Base-by-base conservation (phyloP, 1,140 invertebrate genomes). In the Sitobion miscanthi region DNA sequence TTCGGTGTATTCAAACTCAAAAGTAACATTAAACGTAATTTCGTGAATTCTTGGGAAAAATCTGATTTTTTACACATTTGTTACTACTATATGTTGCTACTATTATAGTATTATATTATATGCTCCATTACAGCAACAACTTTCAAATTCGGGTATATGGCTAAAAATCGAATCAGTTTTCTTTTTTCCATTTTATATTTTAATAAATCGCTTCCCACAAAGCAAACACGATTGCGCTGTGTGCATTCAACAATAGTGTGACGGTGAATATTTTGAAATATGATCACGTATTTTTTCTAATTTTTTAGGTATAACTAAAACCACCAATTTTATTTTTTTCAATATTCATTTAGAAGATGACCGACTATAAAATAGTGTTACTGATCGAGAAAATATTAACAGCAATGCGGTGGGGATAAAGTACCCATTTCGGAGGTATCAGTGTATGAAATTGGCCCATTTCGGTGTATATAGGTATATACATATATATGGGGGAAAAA, bases 321-420 rank as follows among this genome's bases (percentile, higher is more conserved):
- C 25, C 4, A 62, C 30, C 62, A 69, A 35, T 77, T 77, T 69
- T 52, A 0, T n/a, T 69, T 77, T 54, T 77, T 77, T 77, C n/a
- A 77, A 77, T 77, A 77, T 77, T 77, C 62, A 77, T 77, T 77
- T 77, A n/a, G n/a, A 77, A 77, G 62, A 38, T 21, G 77, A 38
- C 77, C 77, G 20, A 83, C 77, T 83, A 83, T 83, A 83, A 83
- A 83, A 83, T 83, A 83, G 77, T 83, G 35, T 83, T 83, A 38
- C 35, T 35, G 77, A 38, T 38, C 35, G 77, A 83, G 20, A 83
- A 38, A 83, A 83, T 83, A 83, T 83, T 83, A 83, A 21, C 35
- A 83, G 35, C 77, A 23, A 23, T 23, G 21, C n/a, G 77, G 21
- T 17, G n/a, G n/a, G 77, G 77, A 83, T 83, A 83, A 83, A 83